Conservation (phyloP, 37 sponge, comb jelly and placozoan species). For the Spongia lamella region DNA sequence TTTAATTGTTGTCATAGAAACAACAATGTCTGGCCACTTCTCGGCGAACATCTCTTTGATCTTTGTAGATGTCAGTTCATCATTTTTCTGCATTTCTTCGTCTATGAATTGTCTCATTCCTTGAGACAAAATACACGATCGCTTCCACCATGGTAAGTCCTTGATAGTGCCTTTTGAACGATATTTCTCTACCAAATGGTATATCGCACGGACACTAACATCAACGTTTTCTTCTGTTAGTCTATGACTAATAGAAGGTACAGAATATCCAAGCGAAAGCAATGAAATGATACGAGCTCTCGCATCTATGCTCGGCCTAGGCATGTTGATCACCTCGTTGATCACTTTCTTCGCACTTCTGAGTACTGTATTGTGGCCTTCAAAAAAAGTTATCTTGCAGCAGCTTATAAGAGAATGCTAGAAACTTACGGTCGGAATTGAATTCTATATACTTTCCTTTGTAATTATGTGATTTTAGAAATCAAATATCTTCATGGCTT, state of each 20-base stretch:
- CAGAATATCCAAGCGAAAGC: too few relatives aligned
- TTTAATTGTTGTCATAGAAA: conserved; percentile 23
- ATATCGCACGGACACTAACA: background rate
- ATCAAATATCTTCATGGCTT: too few relatives aligned
- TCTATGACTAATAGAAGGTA: background rate
- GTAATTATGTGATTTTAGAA: too few relatives aligned
- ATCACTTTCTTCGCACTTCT: too few relatives aligned
- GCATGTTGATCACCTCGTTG: too few relatives aligned
- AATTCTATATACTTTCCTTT: too few relatives aligned
- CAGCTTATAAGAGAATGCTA: too few relatives aligned
- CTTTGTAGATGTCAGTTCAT: conserved; percentile 29
- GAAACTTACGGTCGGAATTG: too few relatives aligned
- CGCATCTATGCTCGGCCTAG: too few relatives aligned
- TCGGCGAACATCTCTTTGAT: conserved; percentile 14
- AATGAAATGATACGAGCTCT: too few relatives aligned
- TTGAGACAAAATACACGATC: background rate
- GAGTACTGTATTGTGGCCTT: too few relatives aligned
- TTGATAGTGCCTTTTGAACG: background rate
- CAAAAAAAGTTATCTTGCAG: too few relatives aligned
- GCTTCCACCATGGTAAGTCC: background rate
- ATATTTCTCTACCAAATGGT: background rate
- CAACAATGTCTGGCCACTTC: conserved; percentile 17
- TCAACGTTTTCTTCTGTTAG: background rate
- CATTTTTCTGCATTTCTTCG: conserved; percentile 5
- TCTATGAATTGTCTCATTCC: conserved; percentile 10